Evolutionary conservation across 2,888 invertebrate species (phyloP).

Genomic region (Meghimatium bilineatum): DNA sequence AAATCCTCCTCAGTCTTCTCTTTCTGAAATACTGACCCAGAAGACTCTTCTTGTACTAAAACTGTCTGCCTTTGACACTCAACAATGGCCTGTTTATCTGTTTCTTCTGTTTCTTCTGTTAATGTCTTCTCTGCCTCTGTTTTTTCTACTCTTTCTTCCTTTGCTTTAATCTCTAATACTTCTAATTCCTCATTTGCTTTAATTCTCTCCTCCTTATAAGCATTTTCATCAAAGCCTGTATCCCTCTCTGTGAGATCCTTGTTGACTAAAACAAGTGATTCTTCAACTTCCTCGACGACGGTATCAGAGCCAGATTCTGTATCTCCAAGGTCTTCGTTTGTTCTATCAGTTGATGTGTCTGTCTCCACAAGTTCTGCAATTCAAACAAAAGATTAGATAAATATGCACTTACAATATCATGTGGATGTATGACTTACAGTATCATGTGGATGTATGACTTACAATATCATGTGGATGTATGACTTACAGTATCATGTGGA

Average conservation of each 20-base stretch:
- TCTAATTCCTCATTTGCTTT: conserved; percentile 1
- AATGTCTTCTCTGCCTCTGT: neutral
- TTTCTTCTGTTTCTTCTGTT: neutral
- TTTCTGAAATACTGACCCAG: neutral
- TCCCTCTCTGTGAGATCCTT: neutral
- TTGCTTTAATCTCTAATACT: conserved; percentile 3
- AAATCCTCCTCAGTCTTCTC: neutral
- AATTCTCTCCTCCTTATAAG: neutral
- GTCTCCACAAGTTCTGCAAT: conserved; percentile 38
- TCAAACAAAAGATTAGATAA: neutral
- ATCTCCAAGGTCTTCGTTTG: conserved; percentile 19
- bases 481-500: no score
- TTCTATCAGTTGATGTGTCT: conserved; percentile 42
- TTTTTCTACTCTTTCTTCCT: neutral
- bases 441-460: no score
- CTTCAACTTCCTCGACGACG: conserved; percentile 36
- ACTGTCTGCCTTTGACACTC: neutral
- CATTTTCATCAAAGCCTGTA: conserved; percentile 3
- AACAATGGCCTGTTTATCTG: neutral
- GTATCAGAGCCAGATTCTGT: conserved; percentile 41
- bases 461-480: no score
- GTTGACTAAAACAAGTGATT: neutral
- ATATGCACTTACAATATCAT: no score
- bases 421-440: no score
- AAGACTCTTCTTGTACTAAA: neutral